Evolutionary conservation across 2,888 invertebrate genomes (phyloP), one percentile per base, ranked within the genome.

Genomic region (Timandra comae): DNA sequence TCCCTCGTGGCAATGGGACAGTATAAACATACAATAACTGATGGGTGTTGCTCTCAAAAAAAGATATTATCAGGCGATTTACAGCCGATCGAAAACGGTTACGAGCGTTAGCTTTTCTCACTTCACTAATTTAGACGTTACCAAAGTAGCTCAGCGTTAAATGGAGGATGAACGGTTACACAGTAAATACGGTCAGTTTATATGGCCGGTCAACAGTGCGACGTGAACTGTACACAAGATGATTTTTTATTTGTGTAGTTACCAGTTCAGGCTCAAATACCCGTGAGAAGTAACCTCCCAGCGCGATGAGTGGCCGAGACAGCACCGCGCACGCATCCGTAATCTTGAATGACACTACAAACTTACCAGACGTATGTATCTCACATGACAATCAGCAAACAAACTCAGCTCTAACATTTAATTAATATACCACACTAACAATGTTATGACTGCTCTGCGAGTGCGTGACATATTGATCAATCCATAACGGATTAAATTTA

Each of bases 191-290:
- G 72, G 65, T 57, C 72, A 71, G 75, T 76, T 79, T 78, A 77
- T 78, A 75, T 71, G 78, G 57, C 71, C 68, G 67, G 80, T 68
- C 79, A 82, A 82, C 79, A 80, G 49, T 60, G 62, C 72, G 61
- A 76, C 80, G 82, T 79, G 81, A 84, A 81, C 80, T 80, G 84
- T 82, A 84, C 82, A 84, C 84, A 84, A 68, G 68, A 62, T 74
- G 70, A 62, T 77, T 70, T 70, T 73, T 78, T 82, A 75, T 84
- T 84, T 82, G 77, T 76, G 52, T 71, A 76, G 74, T 70, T 65
- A 66, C 71, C 61, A 63, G 76, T 66, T 67, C 66, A 64, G 69
- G 65, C 62, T 72, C 70, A 81, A 84, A 85, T 82, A 78, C 73
- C 81, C 84, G 84, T 85, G 84, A 82, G 84, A 85, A 82, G 66